Conservation (phyloP, 2,113 vertebrate genomes). For the Leptodactylus fuscus region DNA sequence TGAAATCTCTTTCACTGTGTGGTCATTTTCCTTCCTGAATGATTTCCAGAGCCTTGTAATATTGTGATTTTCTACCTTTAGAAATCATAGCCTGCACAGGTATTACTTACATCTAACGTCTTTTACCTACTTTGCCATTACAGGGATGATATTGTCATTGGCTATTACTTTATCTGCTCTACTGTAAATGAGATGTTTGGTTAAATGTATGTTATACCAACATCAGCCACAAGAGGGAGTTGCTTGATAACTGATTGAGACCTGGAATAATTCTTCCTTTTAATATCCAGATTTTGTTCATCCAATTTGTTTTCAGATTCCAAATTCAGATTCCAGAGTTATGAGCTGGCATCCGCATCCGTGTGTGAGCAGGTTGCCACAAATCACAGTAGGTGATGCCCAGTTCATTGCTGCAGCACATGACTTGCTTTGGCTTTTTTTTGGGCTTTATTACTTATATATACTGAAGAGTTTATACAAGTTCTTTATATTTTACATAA, state of each 20-base stretch:
- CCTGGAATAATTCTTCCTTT: neutral
- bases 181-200: conserved; percentile 3
- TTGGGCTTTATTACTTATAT: neutral
- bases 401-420: neutral
- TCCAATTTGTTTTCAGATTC: neutral
- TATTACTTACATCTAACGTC: too few species aligned
- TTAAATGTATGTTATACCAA: neutral
- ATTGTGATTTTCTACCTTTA: neutral
- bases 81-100: too few species aligned
- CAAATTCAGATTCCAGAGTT: neutral
- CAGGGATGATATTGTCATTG: neutral
- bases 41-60: neutral
- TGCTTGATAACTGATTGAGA: conserved; percentile 43
- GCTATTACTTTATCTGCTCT: neutral
- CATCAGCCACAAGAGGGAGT: conserved; percentile 46
- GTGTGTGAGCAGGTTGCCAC: neutral
- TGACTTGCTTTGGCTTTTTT: neutral
- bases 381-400: neutral
- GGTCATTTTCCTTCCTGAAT: neutral
- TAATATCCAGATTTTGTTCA: neutral
- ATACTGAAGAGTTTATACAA: too few species aligned
- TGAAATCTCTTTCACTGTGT: neutral
- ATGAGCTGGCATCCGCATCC: neutral
- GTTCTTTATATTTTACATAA: too few species aligned
- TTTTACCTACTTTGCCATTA: neutral